Percentiles rank a stretch among this genome's conserved stretches.
phyloP scores from a whole-genome alignment of 2,888 invertebrate species.

The Gisinianus flammeolus region DNA sequence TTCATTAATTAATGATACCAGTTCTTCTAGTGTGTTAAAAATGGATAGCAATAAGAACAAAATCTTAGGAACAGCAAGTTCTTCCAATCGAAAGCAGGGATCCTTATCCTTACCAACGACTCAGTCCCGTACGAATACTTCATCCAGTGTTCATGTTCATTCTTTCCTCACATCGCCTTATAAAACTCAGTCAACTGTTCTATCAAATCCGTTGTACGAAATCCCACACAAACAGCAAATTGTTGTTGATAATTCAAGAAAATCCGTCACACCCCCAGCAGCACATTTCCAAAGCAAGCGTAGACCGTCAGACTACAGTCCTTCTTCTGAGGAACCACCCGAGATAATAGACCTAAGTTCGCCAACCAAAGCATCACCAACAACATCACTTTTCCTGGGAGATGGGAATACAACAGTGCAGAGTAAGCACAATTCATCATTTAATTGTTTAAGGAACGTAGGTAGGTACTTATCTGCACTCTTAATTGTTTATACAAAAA shows the following conservation, averaged over 20 bases:
- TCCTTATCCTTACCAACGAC: neutral
- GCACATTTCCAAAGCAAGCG: conserved; percentile 39
- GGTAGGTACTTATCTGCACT: no score
- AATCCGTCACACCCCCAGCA: conserved; percentile 43
- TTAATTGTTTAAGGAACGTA: no score
- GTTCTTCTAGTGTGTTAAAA: neutral
- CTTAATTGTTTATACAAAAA: no score
- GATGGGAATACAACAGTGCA: no score
- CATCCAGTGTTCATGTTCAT: conserved; percentile 1
- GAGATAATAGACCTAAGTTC: conserved; percentile 55
- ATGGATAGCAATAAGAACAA: neutral
- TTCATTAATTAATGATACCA: neutral
- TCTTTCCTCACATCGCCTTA: conserved; percentile 48
- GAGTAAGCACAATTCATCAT: no score
- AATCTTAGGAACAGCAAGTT: neutral
- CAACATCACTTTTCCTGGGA: neutral
- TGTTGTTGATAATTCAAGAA: conserved; percentile 18
- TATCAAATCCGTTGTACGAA: conserved; percentile 42
- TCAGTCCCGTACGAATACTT: neutral
- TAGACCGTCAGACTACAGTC: neutral
- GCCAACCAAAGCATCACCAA: conserved; percentile 31
- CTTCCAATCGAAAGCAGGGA: neutral
- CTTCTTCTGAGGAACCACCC: conserved; percentile 36
- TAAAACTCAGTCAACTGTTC: conserved; percentile 43
- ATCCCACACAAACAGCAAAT: conserved; percentile 10